Base-by-base conservation (phyloP, 2,797 vertebrate species). In the Dicrostonyx torquatus region DNA sequence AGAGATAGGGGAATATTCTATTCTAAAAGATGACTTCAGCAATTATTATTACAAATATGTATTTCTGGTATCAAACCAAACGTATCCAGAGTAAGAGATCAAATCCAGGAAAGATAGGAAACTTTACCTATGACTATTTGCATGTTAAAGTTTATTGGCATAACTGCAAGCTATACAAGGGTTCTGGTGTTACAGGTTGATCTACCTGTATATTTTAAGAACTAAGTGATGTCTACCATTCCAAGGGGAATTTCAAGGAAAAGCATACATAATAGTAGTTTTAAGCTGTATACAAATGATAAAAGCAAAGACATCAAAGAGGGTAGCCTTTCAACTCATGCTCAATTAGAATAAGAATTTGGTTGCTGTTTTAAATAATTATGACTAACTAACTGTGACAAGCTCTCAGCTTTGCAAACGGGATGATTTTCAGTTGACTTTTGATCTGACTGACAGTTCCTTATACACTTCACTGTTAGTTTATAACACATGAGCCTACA, bases 281-380 rank as follows among this genome's bases (percentile, higher is more conserved):
- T 98, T 98, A 80, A 97, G 97, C 95, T 98, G 98, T 98, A 98
- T 97, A 98, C 98, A 98, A 98, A 98, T 98, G 98, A 98, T 98
- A 98, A 98, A 98, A 98, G 98, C 96, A 58, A 97, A 97, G 97
- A 98, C 98, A 98, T 98, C 98, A 98, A 98, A 98, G 98, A 96
- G 96, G 85, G 90, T 97, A 98, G 98, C 95, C 98, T 98, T 98
- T 98, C 98, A 98, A 98, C 98, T 98, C 98, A 97, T 98, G 98
- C 98, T 98, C 98, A 98, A 98, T 98, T 98, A 98, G 97, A 98
- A 98, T 98, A 98, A 98, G 98, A 98, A 97, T 98, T 98, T 98
- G 98, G 98, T 98, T 85, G 98, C 98, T 98, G 97, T 98, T 98
- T 98, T 98, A 98, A 98, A 98, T 98, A 98, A 98, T 98, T 98